These are phyloP conservation scores for Carassius gibelio DNA, from an alignment of 2,113 vertebrate genomes.

Conservation along the genomic window DNA sequence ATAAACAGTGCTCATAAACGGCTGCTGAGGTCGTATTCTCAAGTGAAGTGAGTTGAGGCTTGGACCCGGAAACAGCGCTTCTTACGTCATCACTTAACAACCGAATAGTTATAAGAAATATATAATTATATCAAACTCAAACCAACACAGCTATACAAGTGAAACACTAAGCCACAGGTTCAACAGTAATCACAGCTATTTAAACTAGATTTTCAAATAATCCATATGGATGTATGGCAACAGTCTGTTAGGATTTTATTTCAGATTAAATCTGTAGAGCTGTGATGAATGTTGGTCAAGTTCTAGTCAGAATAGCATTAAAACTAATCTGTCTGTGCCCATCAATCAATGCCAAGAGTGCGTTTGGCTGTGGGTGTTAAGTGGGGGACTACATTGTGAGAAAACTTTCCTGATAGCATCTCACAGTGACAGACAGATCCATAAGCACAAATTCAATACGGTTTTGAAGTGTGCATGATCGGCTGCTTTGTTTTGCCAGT, in stretches of 20 bases:
- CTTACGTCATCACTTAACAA: no score
- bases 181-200: background rate
- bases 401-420: background rate
- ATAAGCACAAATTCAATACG: constrained; percentile 9
- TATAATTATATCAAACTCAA: background rate
- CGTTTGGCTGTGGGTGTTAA: constrained; percentile 38
- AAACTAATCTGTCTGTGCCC: constrained; percentile 46
- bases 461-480: background rate
- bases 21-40: no score
- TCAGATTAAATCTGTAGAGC: background rate
- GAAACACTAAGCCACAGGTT: background rate
- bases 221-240: background rate
- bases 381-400: constrained; percentile 30
- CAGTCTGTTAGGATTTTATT: background rate
- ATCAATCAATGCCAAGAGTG: constrained; percentile 44
- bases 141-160: background rate
- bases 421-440: background rate
- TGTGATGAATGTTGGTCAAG: background rate
- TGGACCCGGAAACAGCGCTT: no score
- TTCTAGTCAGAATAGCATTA: background rate
- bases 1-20: no score
- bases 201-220: background rate
- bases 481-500: background rate
- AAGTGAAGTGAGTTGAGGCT: no score
- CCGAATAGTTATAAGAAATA: no score